Evolutionary conservation across 2,113 vertebrate species (phyloP), one percentile per base, ranked within the genome.

Genomic region (Parus major): DNA sequence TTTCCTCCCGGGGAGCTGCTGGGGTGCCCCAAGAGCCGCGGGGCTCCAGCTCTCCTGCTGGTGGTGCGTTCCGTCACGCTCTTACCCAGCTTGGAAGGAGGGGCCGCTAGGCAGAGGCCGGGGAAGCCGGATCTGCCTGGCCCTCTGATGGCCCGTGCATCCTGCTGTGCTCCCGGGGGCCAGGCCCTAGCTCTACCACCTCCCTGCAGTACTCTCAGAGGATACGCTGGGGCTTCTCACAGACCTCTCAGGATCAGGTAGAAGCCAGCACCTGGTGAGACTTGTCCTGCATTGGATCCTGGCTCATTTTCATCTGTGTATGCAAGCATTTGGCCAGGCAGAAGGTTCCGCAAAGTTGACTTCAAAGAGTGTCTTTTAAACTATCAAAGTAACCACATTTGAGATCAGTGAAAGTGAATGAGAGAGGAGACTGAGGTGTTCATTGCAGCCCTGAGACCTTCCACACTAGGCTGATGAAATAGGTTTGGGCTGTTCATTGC

Each of bases 61-160:
- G 1, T 0, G 1, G 5, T 0, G 1, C 69, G 18, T 6, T 2
- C 6, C 0, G 0, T 29, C 46, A 7, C 0, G 0, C 33, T 21
- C 16, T 14, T 44, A 0, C 3, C 29, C 3, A 33, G 10, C 6
- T 8, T 9, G 5, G 64, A 10, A 5, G 1, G 2, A 23, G 60
- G 3, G 22, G 53, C 28, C 4, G 3, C 9, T 0, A 0, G 1
- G 24, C 68, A 5, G 56, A 16, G 64, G 19, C 29, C 0, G 6
- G 63, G 49, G 29, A 39, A 88, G 41, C 60, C 84, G 15, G 2
- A 27, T 70, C 33, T 56, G 33, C 39, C 9, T 7, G 50, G 6
- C 29, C 29, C 33, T 23, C n/a, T 5, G 39, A 22, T 3, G 39
- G 41, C 28, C 59, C 19, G 4, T 29, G 24, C 52, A 10, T 56